Evolutionary conservation across 2,113 vertebrate genomes (phyloP).

Genomic region (Etia nguti): DNA sequence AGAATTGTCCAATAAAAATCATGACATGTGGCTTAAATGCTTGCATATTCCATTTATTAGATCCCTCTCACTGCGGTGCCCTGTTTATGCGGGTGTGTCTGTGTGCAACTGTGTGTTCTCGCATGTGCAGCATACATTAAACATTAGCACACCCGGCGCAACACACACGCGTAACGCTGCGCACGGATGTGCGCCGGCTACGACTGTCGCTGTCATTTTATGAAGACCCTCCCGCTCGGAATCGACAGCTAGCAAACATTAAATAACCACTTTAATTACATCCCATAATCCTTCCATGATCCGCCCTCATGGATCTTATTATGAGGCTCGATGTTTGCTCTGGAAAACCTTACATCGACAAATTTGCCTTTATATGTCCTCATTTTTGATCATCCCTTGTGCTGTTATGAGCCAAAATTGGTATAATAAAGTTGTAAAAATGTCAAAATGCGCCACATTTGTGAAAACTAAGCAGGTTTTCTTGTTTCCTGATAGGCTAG

Average conservation of each 20-base stretch:
- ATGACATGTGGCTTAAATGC: conserved; percentile 47
- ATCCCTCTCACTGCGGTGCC: background rate
- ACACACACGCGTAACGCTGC: background rate
- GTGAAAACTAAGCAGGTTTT: background rate
- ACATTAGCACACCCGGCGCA: background rate
- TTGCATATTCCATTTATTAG: conserved; percentile 48
- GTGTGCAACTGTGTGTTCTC: background rate
- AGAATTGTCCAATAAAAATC: conserved; percentile 57
- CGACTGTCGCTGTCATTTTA: conserved; percentile 26
- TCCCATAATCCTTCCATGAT: conserved; percentile 56
- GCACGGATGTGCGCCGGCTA: background rate
- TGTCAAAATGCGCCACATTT: background rate
- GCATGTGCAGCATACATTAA: background rate
- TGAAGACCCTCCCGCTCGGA: conserved; percentile 29
- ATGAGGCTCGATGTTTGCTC: background rate
- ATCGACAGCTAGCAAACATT: conserved; percentile 47
- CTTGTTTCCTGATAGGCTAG: background rate
- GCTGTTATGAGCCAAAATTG: background rate
- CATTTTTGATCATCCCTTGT: background rate
- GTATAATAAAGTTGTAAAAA: background rate
- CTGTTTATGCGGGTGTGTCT: background rate
- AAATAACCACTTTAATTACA: conserved; percentile 64
- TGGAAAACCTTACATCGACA: conserved; percentile 5
- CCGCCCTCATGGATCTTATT: conserved; percentile 29
- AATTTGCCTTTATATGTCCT: background rate